Evolutionary conservation across 2,797 vertebrate species (phyloP).

Genomic region (Decapterus maruadsi): DNA sequence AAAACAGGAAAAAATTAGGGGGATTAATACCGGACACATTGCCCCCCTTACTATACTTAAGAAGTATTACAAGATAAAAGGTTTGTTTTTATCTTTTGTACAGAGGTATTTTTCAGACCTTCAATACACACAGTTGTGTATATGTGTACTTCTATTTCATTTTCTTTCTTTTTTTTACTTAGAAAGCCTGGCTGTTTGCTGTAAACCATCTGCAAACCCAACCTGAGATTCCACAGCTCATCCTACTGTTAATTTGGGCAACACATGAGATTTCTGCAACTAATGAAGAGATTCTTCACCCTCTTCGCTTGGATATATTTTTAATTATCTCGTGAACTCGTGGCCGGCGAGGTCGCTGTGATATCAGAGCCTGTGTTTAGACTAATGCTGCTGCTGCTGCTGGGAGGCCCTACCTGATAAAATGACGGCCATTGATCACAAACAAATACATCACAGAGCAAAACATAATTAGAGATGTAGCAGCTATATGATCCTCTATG

Average conservation of each 20-base stretch:
- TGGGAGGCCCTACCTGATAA: neutral
- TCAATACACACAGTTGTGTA: neutral
- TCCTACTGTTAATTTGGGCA: neutral
- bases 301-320: neutral
- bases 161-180: neutral
- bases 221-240: no score
- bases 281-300: neutral
- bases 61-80: neutral
- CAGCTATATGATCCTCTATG: no score
- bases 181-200: neutral
- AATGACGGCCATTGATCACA: neutral
- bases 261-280: neutral
- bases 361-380: neutral
- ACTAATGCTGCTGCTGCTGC: neutral
- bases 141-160: neutral
- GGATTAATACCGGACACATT: no score
- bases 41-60: no score
- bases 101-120: neutral
- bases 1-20: no score
- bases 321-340: neutral
- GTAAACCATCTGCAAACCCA: neutral
- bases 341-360: neutral
- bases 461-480: no score
- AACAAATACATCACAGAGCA: neutral
- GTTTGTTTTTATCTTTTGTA: neutral